Conservation (phyloP, 2,888 invertebrate species). For the Hypena proboscidalis region DNA sequence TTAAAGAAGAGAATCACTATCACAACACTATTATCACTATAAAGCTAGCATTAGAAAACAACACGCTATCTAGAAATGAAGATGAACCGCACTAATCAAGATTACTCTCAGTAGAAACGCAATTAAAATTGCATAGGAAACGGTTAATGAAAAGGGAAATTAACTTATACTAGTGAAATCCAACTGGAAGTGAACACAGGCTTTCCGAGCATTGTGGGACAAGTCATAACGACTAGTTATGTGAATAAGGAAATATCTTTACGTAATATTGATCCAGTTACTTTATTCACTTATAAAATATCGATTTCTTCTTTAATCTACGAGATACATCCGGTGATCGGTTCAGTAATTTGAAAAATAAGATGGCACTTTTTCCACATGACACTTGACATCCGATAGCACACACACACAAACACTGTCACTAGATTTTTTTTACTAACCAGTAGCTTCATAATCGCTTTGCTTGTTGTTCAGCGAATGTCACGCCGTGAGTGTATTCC, state of each 20-base stretch:
- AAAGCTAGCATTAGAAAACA: too few relatives aligned
- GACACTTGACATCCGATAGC: conserved; percentile 32
- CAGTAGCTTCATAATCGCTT: conserved; percentile 83
- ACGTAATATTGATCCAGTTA: conserved; percentile 44
- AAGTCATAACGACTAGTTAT: conserved; percentile 40
- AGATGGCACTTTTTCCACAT: conserved; percentile 18
- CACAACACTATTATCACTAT: too few relatives aligned
- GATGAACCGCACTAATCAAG: background rate
- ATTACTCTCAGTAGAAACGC: background rate
- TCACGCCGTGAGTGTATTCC: conserved; percentile 73
- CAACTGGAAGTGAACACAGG: conserved; percentile 40
- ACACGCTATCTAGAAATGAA: background rate
- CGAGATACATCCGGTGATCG: background rate
- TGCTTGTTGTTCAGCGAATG: conserved; percentile 77
- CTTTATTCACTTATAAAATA: conserved; percentile 29
- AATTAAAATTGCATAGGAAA: conserved; percentile 21
- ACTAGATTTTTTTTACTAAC: conserved; percentile 66
- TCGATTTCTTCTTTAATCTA: conserved; percentile 17
- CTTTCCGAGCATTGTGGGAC: conserved; percentile 45
- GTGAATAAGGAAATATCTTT: conserved; percentile 45
- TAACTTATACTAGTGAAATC: conserved; percentile 35
- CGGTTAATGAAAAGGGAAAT: conserved; percentile 31
- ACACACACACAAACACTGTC: conserved; percentile 42
- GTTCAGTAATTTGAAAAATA: conserved; percentile 8
- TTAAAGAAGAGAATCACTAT: too few relatives aligned